Evolutionary conservation across 2,888 invertebrate genomes (phyloP), one percentile per base, ranked within the genome.

Genomic region (Drosophila putrida): DNA sequence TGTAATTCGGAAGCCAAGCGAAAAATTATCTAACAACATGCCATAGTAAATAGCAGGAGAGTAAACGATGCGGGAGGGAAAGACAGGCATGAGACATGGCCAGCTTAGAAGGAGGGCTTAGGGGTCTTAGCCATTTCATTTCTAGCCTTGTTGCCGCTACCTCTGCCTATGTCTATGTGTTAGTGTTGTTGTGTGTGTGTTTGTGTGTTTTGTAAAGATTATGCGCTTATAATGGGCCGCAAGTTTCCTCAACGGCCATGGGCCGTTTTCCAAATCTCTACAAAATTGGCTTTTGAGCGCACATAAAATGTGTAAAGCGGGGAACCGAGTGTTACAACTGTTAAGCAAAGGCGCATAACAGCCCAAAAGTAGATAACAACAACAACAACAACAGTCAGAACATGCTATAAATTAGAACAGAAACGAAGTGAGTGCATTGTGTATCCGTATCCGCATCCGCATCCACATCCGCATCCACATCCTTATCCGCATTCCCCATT

Each of bases 241-340:
- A 75, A 85, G 88, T 82, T 85, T 70, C 64, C 69, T 60, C 61
- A 58, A 71, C 78, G 72, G 47, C 72, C 66, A 71, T 66, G 59
- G 71, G 51, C 75, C 67, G 62, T 64, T 75, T 75, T 46, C 60
- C 72, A 80, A 84, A 84, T 84, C 84, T 85, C 88, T 85, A 85
- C 88, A 68, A 85, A 88, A 85, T 88, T 85, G 88, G 85, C 88
- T 85, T 85, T 85, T 88, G 85, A 85, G 88, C 82, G 81, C 78
- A 85, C 85, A 84, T 84, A 84, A 84, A 84, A 84, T 84, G 83
- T 75, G 85, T 79, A 72, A 87, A 78, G 71, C 75, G 73, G 84
- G 75, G 41, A 46, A 58, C 50, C 72, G 82, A 71, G 67, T 71
- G 74, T 83, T 74, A 83, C 79, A 81, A 72, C 87, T 78, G 82